phyloP scores from a whole-genome alignment of 2,888 invertebrate genomes.

The Suillia variegata region DNA sequence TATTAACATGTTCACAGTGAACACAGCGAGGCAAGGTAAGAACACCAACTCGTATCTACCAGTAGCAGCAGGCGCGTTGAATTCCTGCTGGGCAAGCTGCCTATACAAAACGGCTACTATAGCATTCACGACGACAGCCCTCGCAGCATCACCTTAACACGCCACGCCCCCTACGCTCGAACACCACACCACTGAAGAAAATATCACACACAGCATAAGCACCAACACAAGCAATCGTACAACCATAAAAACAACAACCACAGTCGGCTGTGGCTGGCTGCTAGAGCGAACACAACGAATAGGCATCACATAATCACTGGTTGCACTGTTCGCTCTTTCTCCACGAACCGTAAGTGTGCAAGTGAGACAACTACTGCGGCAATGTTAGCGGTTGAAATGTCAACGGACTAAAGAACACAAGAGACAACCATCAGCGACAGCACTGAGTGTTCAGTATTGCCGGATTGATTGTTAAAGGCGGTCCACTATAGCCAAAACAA shows the following conservation, averaged over 20 bases:
- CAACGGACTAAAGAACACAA: not conserved
- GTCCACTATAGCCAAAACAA: not conserved
- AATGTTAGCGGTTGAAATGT: constrained; percentile 4
- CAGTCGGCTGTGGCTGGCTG: not conserved
- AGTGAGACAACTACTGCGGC: not conserved
- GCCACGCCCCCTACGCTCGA: not conserved
- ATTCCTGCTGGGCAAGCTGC: not conserved
- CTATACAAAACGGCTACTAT: too few species aligned
- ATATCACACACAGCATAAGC: too few species aligned
- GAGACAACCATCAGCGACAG: too few species aligned
- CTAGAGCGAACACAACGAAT: not conserved
- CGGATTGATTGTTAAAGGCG: not conserved
- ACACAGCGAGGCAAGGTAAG: too few species aligned
- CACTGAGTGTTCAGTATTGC: too few species aligned
- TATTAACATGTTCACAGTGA: constrained; percentile 24
- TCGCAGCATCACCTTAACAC: not conserved
- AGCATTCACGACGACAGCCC: too few species aligned
- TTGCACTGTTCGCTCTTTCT: not conserved
- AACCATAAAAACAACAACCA: not conserved
- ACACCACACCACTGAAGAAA: too few species aligned
- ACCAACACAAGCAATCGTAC: not conserved
- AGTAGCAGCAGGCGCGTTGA: constrained; percentile 12
- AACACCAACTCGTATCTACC: too few species aligned
- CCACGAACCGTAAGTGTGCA: not conserved
- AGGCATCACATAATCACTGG: not conserved